A percentile compares a stretch with the other conserved stretches of the same genome.
Conservation (phyloP, 2,888 invertebrate species). For the Cataglyphis rosenhaueri region DNA sequence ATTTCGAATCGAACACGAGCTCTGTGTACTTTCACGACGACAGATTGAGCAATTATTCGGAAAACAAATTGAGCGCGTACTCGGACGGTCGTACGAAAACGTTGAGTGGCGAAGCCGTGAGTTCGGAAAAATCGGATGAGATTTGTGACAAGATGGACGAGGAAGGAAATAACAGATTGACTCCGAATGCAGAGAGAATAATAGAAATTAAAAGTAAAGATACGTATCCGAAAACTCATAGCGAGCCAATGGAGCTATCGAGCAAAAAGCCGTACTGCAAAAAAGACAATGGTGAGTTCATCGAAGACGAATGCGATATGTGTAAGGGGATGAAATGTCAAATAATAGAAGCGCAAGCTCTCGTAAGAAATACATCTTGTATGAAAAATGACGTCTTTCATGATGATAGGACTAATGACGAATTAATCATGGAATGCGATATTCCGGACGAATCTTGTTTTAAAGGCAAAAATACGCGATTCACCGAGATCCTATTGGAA, state of each 20-base stretch:
- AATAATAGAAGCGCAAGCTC: constrained; percentile 36
- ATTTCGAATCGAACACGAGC: constrained; percentile 83
- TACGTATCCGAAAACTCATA: constrained; percentile 38
- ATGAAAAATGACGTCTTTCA: neutral
- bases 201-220: constrained; percentile 15
- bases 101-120: constrained; percentile 79
- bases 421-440: constrained; percentile 22
- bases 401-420: neutral
- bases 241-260: constrained; percentile 31
- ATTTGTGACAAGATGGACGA: constrained; percentile 68
- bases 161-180: constrained; percentile 73
- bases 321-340: constrained; percentile 31
- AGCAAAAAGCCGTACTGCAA: constrained; percentile 22
- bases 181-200: constrained; percentile 44
- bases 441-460: constrained; percentile 39
- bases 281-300: constrained; percentile 43
- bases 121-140: constrained; percentile 78
- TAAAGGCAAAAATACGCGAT: constrained; percentile 31
- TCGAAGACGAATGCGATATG: constrained; percentile 22
- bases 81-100: constrained; percentile 78
- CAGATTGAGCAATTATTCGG: constrained; percentile 69
- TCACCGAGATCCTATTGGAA: neutral
- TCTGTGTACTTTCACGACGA: constrained; percentile 79
- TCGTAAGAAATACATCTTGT: neutral
- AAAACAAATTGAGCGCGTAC: constrained; percentile 73